Percentiles rank a stretch among this genome's conserved stretches.
Evolutionary conservation across 1,140 invertebrate genomes (phyloP).

Genomic region (Drosophila nigrodunni): DNA sequence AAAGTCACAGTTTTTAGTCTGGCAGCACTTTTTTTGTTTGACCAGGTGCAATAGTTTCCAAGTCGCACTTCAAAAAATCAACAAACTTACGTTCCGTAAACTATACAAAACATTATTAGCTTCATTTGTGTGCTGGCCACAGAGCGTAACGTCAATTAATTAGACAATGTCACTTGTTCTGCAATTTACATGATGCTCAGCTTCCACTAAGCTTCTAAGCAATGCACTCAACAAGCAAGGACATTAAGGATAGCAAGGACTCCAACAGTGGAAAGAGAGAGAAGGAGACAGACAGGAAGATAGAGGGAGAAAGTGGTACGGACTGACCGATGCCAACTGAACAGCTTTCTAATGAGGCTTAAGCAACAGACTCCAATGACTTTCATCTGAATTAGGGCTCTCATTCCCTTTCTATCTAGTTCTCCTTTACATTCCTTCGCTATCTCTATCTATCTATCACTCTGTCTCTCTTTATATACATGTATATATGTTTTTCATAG

Average conservation of each 20-base stretch:
- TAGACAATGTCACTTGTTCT: conserved; percentile 64
- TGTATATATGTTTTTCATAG: too few relatives aligned
- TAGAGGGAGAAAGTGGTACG: not conserved
- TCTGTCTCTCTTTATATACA: not conserved
- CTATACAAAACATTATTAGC: conserved; percentile 73
- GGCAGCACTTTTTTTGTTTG: conserved; percentile 49
- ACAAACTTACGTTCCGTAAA: conserved; percentile 46
- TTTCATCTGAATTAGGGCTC: not conserved
- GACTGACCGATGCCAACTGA: conserved; percentile 2
- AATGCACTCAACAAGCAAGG: conserved; percentile 16
- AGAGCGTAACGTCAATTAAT: conserved; percentile 60
- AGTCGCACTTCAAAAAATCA: conserved; percentile 46
- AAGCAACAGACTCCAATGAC: conserved; percentile 18
- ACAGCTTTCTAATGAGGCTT: conserved; percentile 27
- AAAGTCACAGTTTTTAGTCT: not conserved
- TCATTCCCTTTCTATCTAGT: not conserved
- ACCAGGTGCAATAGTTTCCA: conserved; percentile 59
- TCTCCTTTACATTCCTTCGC: not conserved
- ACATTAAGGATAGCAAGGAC: not conserved
- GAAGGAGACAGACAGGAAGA: not conserved
- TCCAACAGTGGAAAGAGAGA: not conserved
- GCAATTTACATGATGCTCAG: conserved; percentile 44
- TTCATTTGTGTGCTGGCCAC: conserved; percentile 36
- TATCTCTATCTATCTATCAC: not conserved
- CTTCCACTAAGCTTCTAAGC: conserved; percentile 45